A percentile compares a stretch with the other conserved stretches of the same genome.
Conservation (phyloP, 92 coral and sea anemone species). For the Muricea muricata region DNA sequence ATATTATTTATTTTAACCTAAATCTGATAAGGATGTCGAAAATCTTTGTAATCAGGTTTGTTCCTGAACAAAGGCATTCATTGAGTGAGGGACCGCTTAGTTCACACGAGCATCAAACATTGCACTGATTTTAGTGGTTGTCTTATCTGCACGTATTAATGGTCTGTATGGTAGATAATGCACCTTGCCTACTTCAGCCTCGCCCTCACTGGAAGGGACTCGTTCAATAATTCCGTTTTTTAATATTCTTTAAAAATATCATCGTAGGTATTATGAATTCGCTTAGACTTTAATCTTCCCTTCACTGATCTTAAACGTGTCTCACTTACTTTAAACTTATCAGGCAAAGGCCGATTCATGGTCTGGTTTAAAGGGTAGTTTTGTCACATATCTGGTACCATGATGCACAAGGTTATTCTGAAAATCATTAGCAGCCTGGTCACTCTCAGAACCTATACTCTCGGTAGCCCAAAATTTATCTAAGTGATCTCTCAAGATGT, state of each 20-base stretch:
- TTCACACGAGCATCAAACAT: not conserved
- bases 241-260: too few relatives aligned
- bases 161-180: not conserved
- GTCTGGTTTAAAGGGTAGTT: conserved; percentile 17
- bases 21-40: not conserved
- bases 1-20: not conserved
- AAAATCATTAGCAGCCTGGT: not conserved
- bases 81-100: not conserved
- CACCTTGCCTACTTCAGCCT: not conserved
- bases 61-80: not conserved
- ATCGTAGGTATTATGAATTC: too few relatives aligned
- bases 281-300: too few relatives aligned
- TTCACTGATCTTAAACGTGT: too few relatives aligned
- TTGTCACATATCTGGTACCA: conserved; percentile 8
- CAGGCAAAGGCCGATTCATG: conserved; percentile 2
- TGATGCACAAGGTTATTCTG: conserved; percentile 4
- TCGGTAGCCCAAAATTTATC: conserved; percentile 19
- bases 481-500: not conserved
- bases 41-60: not conserved
- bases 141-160: not conserved
- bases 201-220: not conserved
- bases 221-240: not conserved
- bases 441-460: not conserved
- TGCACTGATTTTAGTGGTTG: not conserved
- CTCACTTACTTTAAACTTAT: too few relatives aligned